Conservation (phyloP, 2,113 vertebrate species). For the Dendropsophus ebraccatus region DNA sequence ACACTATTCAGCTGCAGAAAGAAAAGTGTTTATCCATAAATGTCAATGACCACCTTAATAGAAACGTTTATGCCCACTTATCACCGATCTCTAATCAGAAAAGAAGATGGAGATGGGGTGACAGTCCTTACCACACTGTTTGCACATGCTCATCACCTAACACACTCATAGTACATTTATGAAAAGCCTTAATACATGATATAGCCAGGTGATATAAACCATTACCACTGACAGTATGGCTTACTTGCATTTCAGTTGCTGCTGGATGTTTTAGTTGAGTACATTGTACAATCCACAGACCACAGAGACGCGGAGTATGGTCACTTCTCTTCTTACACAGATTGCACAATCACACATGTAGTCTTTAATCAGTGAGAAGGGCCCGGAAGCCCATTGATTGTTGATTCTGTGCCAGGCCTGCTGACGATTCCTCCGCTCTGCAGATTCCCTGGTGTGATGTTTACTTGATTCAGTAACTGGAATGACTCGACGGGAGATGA, state of each 20-base stretch:
- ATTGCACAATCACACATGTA: neutral
- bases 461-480: slow-evolving; percentile 9
- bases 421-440: neutral
- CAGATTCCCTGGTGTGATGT: neutral
- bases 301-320: neutral
- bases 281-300: neutral
- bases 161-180: neutral
- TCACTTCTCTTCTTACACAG: neutral
- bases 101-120: neutral
- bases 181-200: slow-evolving; percentile 13
- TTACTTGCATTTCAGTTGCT: neutral
- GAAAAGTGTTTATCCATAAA: neutral
- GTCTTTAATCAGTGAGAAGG: neutral
- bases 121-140: neutral
- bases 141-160: neutral
- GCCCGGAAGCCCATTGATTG: neutral
- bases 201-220: no score
- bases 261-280: neutral
- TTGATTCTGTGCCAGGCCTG: neutral
- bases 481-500: neutral
- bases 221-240: neutral
- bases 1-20: neutral
- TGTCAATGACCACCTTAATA: neutral
- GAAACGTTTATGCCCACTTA: neutral
- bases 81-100: neutral